Evolutionary conservation across 2,888 invertebrate species (phyloP), one percentile per base, ranked within the genome.

Genomic region (Sisyra terminalis): DNA sequence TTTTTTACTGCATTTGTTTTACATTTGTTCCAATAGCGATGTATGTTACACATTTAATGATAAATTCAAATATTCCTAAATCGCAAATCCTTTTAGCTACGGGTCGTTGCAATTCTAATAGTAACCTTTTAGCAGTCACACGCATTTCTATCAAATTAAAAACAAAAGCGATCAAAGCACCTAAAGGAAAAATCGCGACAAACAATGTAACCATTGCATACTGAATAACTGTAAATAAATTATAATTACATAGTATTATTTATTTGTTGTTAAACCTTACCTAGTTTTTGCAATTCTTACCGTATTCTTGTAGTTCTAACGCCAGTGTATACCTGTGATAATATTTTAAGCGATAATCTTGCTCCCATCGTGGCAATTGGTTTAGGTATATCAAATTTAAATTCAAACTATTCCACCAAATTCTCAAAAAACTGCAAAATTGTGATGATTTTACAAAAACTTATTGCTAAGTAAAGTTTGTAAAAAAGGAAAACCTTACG

Each of bases 191-290:
- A 1, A 73, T 74, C 13, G 73, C 70, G 14, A 75, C 73, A 55
- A 78, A 78, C 42, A 78, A 64, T 2, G 73, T 74, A 29, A 75
- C 69, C 54, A 75, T 75, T 2, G 77, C 77, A 57, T 71, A 76
- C 57, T 78, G 77, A 39, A 75, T 65, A 32, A 73, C 76, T 77
- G 57, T 16, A 47, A 47, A 43, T 35, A 30, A 30, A 30, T 17
- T 38, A 30, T n/a, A 10, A 29, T 8, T 9, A 29, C 10, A 29
- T 9, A 29, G 10, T 9, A 8, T 29, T 29, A 29, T 9, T 9
- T 9, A 29, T n/a, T n/a, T n/a, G n/a, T n/a, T n/a, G n/a, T n/a
- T n/a, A n/a, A n/a, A n/a, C n/a, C n/a, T n/a, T n/a, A n/a, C n/a
- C n/a, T n/a, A n/a, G n/a, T n/a, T n/a, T n/a, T n/a, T n/a, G n/a